Evolutionary conservation across 1,140 invertebrate species (phyloP), one percentile per base, ranked within the genome.

Genomic region (Drosophila micromelanica): DNA sequence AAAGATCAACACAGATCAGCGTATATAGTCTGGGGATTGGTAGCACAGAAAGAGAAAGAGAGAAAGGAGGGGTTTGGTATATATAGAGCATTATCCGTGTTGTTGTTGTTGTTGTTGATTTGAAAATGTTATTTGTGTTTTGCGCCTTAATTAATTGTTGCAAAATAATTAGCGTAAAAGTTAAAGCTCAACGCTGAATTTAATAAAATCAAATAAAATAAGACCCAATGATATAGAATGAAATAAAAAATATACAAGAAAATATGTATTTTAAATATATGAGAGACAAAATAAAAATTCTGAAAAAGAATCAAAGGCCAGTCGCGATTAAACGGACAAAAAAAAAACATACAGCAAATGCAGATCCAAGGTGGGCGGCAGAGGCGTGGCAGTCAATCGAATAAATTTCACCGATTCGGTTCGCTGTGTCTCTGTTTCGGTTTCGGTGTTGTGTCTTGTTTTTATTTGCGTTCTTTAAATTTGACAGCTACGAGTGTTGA

Each of bases 401-500:
- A 67, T 45, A 11, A 49, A 17, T 30, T 37, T 38, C 17, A 57
- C 6, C 27, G 27, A 2, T 32, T 68, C 27, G 46, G 23, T 27
- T 20, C 9, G 6, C n/a, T 17, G 1, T 17, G 38, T 30, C 32
- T 15, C 12, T n/a, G 5, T 15, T 38, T 51, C 15, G 11, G 45
- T 45, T 54, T 45, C 11, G 20, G 13, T 40, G 32, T 62, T 54
- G 38, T 43, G 40, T 27, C 51, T 52, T 60, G 35, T 12, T 56
- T 70, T 37, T 52, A 13, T 60, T 67, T 46, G 30, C 46, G 35
- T 42, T 51, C 9, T 45, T 70, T 12, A 59, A 78, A 80, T 80
- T 78, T 91, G 89, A 91, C 89, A 91, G 89, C 63, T 75, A 77
- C 69, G 76, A 91, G 89, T 91, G 89, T 82, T 78, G 80, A 76